Evolutionary conservation across 2,888 invertebrate species (phyloP).

Genomic region (Yponomeuta sedellus): DNA sequence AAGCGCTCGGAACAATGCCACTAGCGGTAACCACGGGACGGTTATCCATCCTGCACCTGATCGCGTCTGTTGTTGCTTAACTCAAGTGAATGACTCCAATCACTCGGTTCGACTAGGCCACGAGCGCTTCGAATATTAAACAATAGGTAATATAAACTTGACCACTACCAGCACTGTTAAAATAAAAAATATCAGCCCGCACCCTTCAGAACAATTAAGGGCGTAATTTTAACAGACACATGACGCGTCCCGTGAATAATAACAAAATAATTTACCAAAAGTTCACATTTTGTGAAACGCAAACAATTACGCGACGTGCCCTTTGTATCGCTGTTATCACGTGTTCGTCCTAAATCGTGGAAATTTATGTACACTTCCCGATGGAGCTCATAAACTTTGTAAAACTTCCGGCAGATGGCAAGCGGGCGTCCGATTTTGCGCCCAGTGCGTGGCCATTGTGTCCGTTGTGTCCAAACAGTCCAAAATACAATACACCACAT

Average conservation of each 20-base stretch:
- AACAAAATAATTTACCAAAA: slow-evolving; percentile 15
- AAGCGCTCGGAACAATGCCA: no score
- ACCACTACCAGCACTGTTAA: no score
- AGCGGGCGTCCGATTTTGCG: slow-evolving; percentile 56
- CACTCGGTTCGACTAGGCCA: no score
- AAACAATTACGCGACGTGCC: slow-evolving; percentile 39
- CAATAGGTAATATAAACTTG: no score
- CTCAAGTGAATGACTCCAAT: no score
- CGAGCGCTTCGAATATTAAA: no score
- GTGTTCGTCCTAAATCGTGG: slow-evolving; percentile 50
- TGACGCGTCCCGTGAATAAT: not conserved
- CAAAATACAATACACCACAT: not conserved
- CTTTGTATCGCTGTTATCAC: slow-evolving; percentile 53
- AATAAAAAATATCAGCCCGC: not conserved
- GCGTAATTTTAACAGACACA: slow-evolving; percentile 5
- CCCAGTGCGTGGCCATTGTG: slow-evolving; percentile 21
- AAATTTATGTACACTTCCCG: slow-evolving; percentile 68
- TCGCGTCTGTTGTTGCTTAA: no score
- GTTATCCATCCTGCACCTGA: no score
- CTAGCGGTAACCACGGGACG: no score
- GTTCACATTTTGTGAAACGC: slow-evolving; percentile 18
- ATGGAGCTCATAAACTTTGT: slow-evolving; percentile 71
- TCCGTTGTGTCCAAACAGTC: not conserved
- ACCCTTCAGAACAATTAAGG: not conserved
- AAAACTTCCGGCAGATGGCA: slow-evolving; percentile 72